Evolutionary conservation across 2,113 vertebrate genomes (phyloP).

Genomic region (Gymnogyps californianus): DNA sequence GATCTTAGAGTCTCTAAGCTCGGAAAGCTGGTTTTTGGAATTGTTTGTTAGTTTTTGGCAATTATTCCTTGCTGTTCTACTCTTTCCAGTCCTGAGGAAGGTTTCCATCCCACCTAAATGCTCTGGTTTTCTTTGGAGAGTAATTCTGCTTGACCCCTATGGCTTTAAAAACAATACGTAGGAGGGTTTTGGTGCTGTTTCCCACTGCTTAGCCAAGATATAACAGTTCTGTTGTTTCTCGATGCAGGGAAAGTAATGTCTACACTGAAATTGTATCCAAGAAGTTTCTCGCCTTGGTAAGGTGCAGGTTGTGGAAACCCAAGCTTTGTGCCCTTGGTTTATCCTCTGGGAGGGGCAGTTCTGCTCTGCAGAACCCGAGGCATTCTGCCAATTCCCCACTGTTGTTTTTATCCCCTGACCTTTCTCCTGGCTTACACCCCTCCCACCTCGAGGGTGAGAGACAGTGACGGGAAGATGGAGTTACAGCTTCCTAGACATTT

Average conservation of each 20-base stretch:
- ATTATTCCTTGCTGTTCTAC: neutral
- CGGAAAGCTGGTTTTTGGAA: neutral
- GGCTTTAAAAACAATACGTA: neutral
- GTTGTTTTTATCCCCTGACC: constrained; percentile 4
- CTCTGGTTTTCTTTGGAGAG: neutral
- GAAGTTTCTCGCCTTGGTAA: neutral
- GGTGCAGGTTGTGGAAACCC: neutral
- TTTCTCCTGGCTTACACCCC: neutral
- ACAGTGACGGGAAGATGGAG: constrained; percentile 32
- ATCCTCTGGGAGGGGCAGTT: neutral
- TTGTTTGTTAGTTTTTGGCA: neutral
- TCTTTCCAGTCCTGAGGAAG: neutral
- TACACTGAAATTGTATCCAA: neutral
- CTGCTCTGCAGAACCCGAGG: neutral
- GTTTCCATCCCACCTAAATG: neutral
- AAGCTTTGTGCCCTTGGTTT: constrained; percentile 39
- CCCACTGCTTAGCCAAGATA: neutral
- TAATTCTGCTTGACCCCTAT: neutral
- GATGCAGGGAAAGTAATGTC: neutral
- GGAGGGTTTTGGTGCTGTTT: neutral
- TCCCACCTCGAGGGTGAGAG: neutral
- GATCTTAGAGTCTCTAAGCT: neutral
- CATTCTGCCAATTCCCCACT: constrained; percentile 20
- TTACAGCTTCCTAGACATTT: constrained; percentile 41
- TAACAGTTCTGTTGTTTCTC: neutral